Evolutionary conservation across 2,113 vertebrate species (phyloP).

Genomic region (Amazona vittata): DNA sequence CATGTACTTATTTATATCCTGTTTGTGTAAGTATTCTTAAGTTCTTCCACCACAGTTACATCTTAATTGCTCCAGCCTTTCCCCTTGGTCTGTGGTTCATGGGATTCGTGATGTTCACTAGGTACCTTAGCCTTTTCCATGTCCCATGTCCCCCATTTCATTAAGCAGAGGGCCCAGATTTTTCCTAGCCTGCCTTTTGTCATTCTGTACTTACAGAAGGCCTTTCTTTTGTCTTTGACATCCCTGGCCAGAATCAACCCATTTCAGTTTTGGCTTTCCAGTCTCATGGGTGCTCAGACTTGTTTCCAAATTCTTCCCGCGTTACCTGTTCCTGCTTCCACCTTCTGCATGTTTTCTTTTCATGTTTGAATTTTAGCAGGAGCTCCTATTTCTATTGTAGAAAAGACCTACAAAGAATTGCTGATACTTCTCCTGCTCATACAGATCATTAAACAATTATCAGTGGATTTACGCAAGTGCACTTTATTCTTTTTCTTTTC

Average conservation of each 20-base stretch:
- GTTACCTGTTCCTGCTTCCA: background rate
- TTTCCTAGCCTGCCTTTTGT: background rate
- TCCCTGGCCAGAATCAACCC: background rate
- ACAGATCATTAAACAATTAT: background rate
- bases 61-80: background rate
- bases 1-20: background rate
- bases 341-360: background rate
- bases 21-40: background rate
- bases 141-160: background rate
- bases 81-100: background rate
- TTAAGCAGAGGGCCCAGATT: background rate
- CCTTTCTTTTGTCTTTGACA: background rate
- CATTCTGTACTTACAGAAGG: background rate
- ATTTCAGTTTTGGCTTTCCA: background rate
- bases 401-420: background rate
- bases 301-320: background rate
- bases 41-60: background rate
- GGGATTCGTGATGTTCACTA: background rate
- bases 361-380: background rate
- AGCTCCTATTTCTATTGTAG: background rate
- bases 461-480: background rate
- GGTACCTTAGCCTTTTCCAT: background rate
- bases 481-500: background rate
- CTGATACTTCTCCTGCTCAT: background rate
- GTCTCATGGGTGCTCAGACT: background rate